Evolutionary conservation across 2,888 invertebrate genomes (phyloP).

Genomic region (Epinotia bilunana): DNA sequence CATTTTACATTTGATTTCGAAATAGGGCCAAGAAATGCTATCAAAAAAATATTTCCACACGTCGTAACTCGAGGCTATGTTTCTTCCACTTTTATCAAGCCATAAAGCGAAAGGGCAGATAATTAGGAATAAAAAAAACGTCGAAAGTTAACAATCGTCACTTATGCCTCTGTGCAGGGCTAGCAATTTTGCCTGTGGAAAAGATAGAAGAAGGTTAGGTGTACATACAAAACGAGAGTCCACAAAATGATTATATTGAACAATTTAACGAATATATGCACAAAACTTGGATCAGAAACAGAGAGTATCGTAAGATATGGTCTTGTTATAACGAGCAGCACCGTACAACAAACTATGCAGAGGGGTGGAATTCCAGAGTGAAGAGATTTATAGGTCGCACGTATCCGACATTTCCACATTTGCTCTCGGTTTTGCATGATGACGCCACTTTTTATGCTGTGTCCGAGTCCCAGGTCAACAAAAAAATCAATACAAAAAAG

Average conservation of each 20-base stretch:
- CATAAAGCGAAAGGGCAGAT: background rate
- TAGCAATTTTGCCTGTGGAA: slow-evolving; percentile 31
- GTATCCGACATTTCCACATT: slow-evolving; percentile 6
- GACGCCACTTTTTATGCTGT: background rate
- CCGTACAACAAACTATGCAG: slow-evolving; percentile 18
- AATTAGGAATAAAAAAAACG: slow-evolving; percentile 1
- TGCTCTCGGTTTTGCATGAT: background rate
- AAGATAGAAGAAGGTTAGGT: slow-evolving; percentile 28
- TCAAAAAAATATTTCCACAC: background rate
- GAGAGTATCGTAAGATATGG: slow-evolving; percentile 11
- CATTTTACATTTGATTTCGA: slow-evolving; percentile 12
- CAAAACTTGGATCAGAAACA: background rate
- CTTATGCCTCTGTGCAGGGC: slow-evolving; percentile 26
- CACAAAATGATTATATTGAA: background rate
- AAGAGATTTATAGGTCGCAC: slow-evolving; percentile 12
- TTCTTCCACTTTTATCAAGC: slow-evolving; percentile 1
- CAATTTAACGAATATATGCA: background rate
- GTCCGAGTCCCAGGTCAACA: background rate
- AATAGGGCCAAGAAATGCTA: background rate
- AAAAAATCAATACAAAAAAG: background rate
- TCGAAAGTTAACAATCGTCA: slow-evolving; percentile 25
- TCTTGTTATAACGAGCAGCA: slow-evolving; percentile 6
- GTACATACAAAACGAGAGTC: slow-evolving; percentile 29
- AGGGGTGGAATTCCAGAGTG: slow-evolving; percentile 12
- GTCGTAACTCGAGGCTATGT: background rate